Conservation (phyloP, 2,797 vertebrate genomes). For the Pachyuromys duprasi region DNA sequence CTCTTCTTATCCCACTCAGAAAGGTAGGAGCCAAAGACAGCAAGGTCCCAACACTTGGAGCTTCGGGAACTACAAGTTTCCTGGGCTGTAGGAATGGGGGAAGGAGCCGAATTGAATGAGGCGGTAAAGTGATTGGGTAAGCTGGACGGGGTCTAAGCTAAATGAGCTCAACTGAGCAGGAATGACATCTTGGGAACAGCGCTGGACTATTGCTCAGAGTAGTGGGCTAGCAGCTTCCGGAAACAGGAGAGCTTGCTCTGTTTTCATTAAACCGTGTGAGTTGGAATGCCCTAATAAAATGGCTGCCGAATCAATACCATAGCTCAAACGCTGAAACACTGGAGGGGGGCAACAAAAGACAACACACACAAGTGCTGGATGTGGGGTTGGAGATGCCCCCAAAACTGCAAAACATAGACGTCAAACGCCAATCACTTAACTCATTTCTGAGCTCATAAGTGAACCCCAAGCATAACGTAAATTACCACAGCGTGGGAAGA, state of each 20-base stretch:
- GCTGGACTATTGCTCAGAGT: not conserved
- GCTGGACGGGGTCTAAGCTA: not conserved
- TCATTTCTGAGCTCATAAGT: not conserved
- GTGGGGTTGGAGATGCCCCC: not conserved
- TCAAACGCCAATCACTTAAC: not conserved
- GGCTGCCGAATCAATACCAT: not conserved
- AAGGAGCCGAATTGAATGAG: not conserved
- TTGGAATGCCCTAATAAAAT: not conserved
- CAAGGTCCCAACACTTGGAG: not conserved
- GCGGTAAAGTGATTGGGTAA: not conserved
- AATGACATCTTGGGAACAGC: not conserved
- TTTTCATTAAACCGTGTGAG: not conserved
- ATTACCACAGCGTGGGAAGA: not conserved
- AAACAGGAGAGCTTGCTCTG: not conserved
- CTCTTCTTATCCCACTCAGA: not conserved
- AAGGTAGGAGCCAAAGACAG: not conserved
- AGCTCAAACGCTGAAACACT: not conserved
- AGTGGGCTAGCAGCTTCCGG: not conserved
- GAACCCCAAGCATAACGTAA: not conserved
- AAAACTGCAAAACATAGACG: not conserved
- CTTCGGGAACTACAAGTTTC: fast-evolving
- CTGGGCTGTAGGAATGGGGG: not conserved
- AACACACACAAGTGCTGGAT: not conserved
- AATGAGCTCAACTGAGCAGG: not conserved
- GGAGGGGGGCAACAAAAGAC: not conserved